Evolutionary conservation across 2,113 vertebrate genomes (phyloP), one percentile per base, ranked within the genome.

Genomic region (Ahaetulla prasina): DNA sequence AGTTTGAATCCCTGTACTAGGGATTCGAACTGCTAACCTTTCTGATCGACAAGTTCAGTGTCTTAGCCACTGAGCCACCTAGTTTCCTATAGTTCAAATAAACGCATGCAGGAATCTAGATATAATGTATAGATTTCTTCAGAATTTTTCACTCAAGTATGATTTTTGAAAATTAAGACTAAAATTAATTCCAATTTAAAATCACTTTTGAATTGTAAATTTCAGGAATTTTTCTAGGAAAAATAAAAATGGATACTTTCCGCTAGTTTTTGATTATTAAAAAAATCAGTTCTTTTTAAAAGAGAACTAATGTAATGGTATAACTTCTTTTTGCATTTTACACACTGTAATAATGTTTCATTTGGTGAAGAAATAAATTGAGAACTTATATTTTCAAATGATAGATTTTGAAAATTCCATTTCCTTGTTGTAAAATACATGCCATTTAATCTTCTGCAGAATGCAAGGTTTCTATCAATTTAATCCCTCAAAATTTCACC

Each of bases 401-500:
- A 60, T 74, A 57, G 4, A 57, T 52, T 22, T 22, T 92, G 50
- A 2, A 2, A 9, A n/a, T 39, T 47, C 16, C 11, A 16, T 16
- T 80, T n/a, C 0, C 3, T 5, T 14, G 45, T 54, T 89, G 22
- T 85, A 49, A 5, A 22, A 60, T n/a, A 18, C 55, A 68, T 50
- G n/a, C 27, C 0, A 23, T 14, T 47, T 22, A 20, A 35, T 89
- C 57, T 74, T 89, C 91, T 11, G 9, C 1, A 0, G 39, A 22
- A 0, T 4, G 27, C 35, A 93, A 8, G 47, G 27, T 14, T 9
- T 43, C 88, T 39, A 47, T 47, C 43, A 47, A 49, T 91, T 90
- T 85, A 39, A 89, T 94, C 90, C 92, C 45, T 53, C 87, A 47
- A 89, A 54, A 0, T 92, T 88, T 49, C 85, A 93, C 3, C 43